Evolutionary conservation across 2,113 vertebrate species (phyloP).

Genomic region (Pollimyrus isidori): DNA sequence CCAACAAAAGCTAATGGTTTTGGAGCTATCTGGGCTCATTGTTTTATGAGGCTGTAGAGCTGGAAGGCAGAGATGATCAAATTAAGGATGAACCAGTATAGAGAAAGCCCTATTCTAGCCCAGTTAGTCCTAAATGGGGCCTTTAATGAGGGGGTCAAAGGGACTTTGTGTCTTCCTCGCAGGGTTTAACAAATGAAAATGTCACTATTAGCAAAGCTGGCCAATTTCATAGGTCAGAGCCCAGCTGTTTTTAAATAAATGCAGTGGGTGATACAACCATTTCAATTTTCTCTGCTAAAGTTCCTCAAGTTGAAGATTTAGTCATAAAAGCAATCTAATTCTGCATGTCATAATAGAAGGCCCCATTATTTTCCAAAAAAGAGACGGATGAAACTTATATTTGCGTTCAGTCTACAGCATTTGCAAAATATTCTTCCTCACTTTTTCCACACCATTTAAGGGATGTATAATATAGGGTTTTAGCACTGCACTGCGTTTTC

Average conservation of each 20-base stretch:
- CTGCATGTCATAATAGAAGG: not conserved
- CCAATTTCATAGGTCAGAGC: not conserved
- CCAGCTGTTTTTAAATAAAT: not conserved
- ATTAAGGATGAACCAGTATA: slow-evolving; percentile 6
- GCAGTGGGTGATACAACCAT: not conserved
- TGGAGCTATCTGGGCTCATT: not conserved
- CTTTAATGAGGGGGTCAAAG: slow-evolving; percentile 11
- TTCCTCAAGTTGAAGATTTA: not conserved
- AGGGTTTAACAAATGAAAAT: slow-evolving; percentile 5
- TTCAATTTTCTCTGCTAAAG: not conserved
- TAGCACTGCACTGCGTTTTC: not conserved
- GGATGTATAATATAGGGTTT: not conserved
- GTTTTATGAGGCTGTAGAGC: not conserved
- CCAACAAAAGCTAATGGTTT: not conserved
- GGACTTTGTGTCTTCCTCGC: slow-evolving; percentile 8
- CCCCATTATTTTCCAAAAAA: not conserved
- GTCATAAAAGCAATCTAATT: not conserved
- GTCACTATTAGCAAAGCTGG: not conserved
- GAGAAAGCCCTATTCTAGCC: not conserved
- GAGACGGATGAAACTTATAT: not conserved
- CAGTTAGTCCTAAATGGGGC: slow-evolving; percentile 15
- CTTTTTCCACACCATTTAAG: not conserved
- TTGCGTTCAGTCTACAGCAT: not conserved
- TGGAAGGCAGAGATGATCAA: not conserved
- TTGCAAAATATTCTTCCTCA: not conserved